Evolutionary conservation across 2,797 vertebrate species (phyloP), one percentile per base, ranked within the genome.

Genomic region (Manis javanica): DNA sequence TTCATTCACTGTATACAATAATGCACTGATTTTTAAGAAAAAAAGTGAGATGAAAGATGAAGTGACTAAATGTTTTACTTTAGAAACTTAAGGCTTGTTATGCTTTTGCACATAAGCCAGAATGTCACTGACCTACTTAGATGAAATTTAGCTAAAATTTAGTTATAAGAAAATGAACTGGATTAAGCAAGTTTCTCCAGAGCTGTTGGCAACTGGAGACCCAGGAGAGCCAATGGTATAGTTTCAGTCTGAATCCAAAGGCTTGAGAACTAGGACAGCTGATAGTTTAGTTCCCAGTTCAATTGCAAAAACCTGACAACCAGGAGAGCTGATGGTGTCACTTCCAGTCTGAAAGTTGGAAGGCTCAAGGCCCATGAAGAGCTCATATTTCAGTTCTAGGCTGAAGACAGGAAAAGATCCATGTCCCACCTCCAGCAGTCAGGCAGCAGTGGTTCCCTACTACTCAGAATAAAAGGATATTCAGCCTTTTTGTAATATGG

Each of bases 91-190:
- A 93, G n/a, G 26, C 34, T 74, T 91, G 39, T 37, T 87, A 19
- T 68, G 74, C 23, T 91, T 83, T 84, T 53, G 23, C 18, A 29
- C 31, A 18, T 82, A 29, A 90, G 19, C 34, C 75, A 85, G 53
- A 93, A 75, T 2, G 51, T 79, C 34, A 74, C 42, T 39, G 42
- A 68, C 2, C 23, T 87, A 87, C 24, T 74, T 72, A 68, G 34
- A 53, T 87, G 31, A 91, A 72, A 3, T 87, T 87, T 78, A 96
- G 55, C 63, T 84, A 74, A 66, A 90, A 55, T 57, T 87, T 91
- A 84, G 84, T 83, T 84, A 71, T 79, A 55, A 42, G 72, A 95
- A 59, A 46, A 72, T 16, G 16, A 66, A 53, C 51, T 77, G 4
- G 57, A 63, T 71, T 57, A 83, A 71, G 21, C 42, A 85, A n/a